phyloP scores from a whole-genome alignment of 2,797 vertebrate species.

The Squalus acanthias region DNA sequence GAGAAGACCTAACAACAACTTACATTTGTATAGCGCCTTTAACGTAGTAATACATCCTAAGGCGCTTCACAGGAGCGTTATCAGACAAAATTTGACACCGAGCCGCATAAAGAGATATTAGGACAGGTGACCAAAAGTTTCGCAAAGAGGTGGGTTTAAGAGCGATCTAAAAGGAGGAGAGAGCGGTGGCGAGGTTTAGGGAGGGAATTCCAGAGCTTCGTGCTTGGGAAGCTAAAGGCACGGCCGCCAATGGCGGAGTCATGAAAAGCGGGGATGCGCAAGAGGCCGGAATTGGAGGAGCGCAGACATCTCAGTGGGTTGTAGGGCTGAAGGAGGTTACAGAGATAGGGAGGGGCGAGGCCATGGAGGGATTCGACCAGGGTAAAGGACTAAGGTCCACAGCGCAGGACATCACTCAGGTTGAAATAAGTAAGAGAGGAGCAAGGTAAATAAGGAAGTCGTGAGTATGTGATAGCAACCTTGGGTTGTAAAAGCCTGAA shows the following conservation, averaged over 20 bases:
- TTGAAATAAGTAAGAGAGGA: background rate
- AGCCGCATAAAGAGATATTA: background rate
- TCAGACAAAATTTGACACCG: background rate
- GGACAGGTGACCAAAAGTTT: background rate
- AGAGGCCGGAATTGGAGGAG: background rate
- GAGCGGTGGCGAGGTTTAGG: background rate
- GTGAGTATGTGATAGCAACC: background rate
- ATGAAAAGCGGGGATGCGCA: background rate
- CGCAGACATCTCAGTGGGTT: background rate
- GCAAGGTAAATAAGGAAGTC: background rate
- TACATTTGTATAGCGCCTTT: background rate
- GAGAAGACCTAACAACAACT: background rate
- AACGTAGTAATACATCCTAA: background rate
- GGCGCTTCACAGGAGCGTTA: background rate
- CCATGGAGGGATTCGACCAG: background rate
- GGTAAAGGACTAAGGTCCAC: background rate
- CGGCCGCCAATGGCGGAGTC: background rate
- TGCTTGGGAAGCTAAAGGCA: background rate
- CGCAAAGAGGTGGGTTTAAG: no score
- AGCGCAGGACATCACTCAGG: background rate
- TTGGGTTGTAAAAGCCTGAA: background rate
- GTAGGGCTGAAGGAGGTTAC: background rate
- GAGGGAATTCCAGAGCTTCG: background rate
- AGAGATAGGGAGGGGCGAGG: background rate
- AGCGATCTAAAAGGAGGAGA: background rate